Evolutionary conservation across 1,140 invertebrate species (phyloP), one percentile per base, ranked within the genome.

Genomic region (Nixonia krombeini): DNA sequence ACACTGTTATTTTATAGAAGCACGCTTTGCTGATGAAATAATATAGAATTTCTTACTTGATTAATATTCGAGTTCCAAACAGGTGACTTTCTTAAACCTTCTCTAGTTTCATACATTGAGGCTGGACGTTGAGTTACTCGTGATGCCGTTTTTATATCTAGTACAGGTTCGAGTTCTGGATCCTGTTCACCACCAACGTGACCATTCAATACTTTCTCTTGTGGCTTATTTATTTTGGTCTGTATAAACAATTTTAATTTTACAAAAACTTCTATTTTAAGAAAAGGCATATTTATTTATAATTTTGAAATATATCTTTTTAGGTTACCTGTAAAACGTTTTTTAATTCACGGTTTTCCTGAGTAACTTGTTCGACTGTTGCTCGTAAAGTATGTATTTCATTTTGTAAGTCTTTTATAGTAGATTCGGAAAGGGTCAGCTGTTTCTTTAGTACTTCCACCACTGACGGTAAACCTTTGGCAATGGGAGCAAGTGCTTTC

Each of bases 31-130:
- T n/a, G n/a, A n/a, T n/a, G n/a, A n/a, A n/a, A n/a, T n/a, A n/a
- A n/a, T n/a, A n/a, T n/a, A n/a, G n/a, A n/a, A n/a, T n/a, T n/a
- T n/a, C 21, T 56, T 86, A 91, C 89, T 85, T 90, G 89, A 79
- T 87, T 87, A 83, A 90, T 89, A 66, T 88, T 87, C 66, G 88
- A 81, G 76, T 89, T 88, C 87, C 90, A 91, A 75, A 88, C 87
- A 68, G 86, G 59, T 13, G 78, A 78, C 86, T 83, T 84, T 80
- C 89, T 85, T 41, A 91, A 85, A 21, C 90, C 91, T 85, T 93
- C 89, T 70, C 92, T 88, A 53, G 92, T 89, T 82, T 94, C 93
- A 81, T 92, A 94, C 93, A 94, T 94, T 82, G 92, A 94, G 62
- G 90, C 91, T 65, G 93, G 93, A 74, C 93, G 85, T 75, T 92